Conservation (phyloP, 1,140 invertebrate genomes). For the Leptinotarsa undecemlineata region DNA sequence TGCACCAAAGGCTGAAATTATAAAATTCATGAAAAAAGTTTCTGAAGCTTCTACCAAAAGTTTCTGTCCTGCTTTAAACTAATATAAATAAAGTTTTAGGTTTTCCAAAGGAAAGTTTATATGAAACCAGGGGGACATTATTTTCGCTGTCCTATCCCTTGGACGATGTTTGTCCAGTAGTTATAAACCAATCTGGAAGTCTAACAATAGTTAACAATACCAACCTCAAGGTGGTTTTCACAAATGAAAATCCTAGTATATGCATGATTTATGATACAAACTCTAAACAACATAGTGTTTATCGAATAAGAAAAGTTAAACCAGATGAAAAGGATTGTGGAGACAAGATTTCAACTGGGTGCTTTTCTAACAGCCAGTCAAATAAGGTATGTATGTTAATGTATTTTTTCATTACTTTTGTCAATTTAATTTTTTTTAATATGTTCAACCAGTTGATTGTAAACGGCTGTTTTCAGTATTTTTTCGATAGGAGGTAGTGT, state of each 20-base stretch:
- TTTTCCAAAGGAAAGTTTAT: constrained; percentile 43
- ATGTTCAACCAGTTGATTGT: too few relatives aligned
- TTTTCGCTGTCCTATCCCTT: constrained; percentile 87
- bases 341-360: constrained; percentile 40
- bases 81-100: constrained; percentile 28
- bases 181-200: constrained; percentile 68
- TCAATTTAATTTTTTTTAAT: too few relatives aligned
- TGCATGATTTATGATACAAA: constrained; percentile 76
- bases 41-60: too few relatives aligned
- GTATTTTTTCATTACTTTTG: too few relatives aligned
- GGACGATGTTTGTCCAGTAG: constrained; percentile 84
- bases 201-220: constrained; percentile 60
- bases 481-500: too few relatives aligned
- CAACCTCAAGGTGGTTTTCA: constrained; percentile 60
- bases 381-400: constrained; percentile 35
- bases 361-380: constrained; percentile 36
- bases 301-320: constrained; percentile 75
- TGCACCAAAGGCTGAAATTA: too few relatives aligned
- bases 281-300: constrained; percentile 78
- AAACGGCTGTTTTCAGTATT: too few relatives aligned
- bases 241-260: constrained; percentile 60
- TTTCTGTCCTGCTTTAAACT: too few relatives aligned
- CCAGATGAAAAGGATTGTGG: constrained; percentile 65
- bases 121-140: constrained; percentile 64
- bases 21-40: too few relatives aligned